These are phyloP conservation scores for Brachylomia viminalis DNA, from an alignment of 2,888 invertebrate genomes.

Conservation along the genomic window DNA sequence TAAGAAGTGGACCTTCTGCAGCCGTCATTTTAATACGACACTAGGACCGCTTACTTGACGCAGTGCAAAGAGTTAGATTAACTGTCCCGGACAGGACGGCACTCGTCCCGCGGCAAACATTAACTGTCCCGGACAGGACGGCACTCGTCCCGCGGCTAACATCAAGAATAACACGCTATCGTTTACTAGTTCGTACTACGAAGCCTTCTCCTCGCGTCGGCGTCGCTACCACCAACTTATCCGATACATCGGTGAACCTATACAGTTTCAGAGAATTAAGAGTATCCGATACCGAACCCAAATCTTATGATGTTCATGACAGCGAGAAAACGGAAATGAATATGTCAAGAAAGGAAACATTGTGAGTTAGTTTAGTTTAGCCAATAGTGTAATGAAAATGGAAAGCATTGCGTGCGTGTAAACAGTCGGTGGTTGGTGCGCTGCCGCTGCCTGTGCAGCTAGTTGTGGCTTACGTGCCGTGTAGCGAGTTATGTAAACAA, in stretches of 20 bases:
- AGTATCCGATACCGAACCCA: constrained; percentile 1
- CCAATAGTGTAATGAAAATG: neutral
- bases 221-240: neutral
- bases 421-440: neutral
- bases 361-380: constrained; percentile 15
- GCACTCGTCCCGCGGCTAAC: constrained; percentile 27
- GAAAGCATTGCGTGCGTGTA: constrained; percentile 7
- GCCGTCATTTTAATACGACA: neutral
- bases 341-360: constrained; percentile 29
- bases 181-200: constrained; percentile 20
- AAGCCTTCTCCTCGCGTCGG: constrained; percentile 3
- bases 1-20: constrained; percentile 25
- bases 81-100: constrained; percentile 42
- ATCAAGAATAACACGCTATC: constrained; percentile 44
- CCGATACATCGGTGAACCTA: constrained; percentile 8
- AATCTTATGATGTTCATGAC: constrained; percentile 3
- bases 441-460: too few species aligned
- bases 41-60: constrained; percentile 29
- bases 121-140: constrained; percentile 39
- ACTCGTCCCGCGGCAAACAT: constrained; percentile 28
- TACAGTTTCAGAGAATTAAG: neutral
- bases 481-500: constrained; percentile 13
- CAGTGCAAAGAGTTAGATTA: constrained; percentile 45
- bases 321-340: constrained; percentile 38
- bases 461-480: neutral